Evolutionary conservation across 2,113 vertebrate genomes (phyloP), one percentile per base, ranked within the genome.

Genomic region (Asarcornis scutulata): DNA sequence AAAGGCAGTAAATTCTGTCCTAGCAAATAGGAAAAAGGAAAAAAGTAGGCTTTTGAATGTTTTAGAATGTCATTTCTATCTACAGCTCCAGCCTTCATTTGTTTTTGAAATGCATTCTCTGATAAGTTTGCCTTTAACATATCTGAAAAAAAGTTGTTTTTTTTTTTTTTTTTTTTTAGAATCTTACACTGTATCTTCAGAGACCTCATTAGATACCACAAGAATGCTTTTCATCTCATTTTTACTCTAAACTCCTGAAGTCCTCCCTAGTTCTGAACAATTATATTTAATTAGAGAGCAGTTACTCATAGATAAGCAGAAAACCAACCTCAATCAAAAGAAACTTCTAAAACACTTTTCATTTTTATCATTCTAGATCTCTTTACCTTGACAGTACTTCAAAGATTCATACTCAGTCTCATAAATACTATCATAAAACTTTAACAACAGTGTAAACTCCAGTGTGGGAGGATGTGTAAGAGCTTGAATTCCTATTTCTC

Each of bases 171-270:
- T 52, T 52, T 13, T 52, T 91, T 94, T 88, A 82, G 71, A 95
- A 76, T 75, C 81, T 91, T 88, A 86, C 32, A 74, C 67, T 77
- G 56, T 68, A 83, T 93, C 84, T 88, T 94, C 89, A 82, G 67
- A 95, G 46, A 9, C n/a, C 53, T 79, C 40, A 53, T 67, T 91
- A 88, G 83, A 91, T 91, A 95, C 75, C 83, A 77, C 88, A 97
- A 78, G 93, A 96, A 97, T 95, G 88, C 83, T 93, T 97, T 96
- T 96, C 50, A 85, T 95, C 89, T 94, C 56, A 36, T 69, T 79
- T 94, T 88, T 52, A 22, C 46, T 84, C 46, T 63, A 44, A 89
- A 79, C 59, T 84, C 56, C 44, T 60, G 29, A 86, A 90, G 50
- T 38, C 56, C 81, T 92, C 82, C 83, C 60, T 91, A 53, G 44